Conservation (phyloP, 2,888 invertebrate species). For the Tetragonisca angustula region DNA sequence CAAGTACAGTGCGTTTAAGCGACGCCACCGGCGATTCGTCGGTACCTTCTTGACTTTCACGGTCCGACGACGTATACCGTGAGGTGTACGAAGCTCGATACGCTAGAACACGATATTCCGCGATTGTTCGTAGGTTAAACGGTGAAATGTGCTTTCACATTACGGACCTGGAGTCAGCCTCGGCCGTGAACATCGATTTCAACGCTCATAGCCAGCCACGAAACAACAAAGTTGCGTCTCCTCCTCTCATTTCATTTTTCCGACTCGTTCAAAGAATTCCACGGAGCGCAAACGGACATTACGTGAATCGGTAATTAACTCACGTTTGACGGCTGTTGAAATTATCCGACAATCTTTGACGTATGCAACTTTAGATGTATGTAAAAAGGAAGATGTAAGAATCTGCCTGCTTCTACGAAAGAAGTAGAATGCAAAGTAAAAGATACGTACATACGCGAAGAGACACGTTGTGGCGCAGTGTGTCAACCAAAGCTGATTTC, state of each 20-base stretch:
- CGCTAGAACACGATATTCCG: constrained; percentile 62
- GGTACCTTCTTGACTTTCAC: constrained; percentile 60
- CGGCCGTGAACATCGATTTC: constrained; percentile 2
- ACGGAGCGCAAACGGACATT: too few relatives aligned
- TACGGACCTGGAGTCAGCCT: neutral
- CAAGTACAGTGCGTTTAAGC: neutral
- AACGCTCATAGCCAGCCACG: neutral
- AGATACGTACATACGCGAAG: neutral
- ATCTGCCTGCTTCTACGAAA: neutral
- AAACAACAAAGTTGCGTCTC: neutral
- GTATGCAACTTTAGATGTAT: neutral
- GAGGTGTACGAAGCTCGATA: constrained; percentile 40
- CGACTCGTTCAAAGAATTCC: too few relatives aligned
- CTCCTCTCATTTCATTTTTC: too few relatives aligned
- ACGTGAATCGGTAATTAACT: neutral
- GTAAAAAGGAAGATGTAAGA: too few relatives aligned
- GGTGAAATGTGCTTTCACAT: constrained; percentile 70
- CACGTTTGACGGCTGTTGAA: neutral
- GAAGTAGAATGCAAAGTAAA: neutral
- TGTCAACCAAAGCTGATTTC: neutral
- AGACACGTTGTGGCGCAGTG: neutral
- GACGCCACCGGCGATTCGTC: constrained; percentile 30
- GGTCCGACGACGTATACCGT: constrained; percentile 44
- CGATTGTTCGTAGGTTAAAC: constrained; percentile 62
- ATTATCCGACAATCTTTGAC: neutral